Evolutionary conservation across 2,888 invertebrate genomes (phyloP), one percentile per base, ranked within the genome.

Genomic region (Cyrtodaria siliqua): DNA sequence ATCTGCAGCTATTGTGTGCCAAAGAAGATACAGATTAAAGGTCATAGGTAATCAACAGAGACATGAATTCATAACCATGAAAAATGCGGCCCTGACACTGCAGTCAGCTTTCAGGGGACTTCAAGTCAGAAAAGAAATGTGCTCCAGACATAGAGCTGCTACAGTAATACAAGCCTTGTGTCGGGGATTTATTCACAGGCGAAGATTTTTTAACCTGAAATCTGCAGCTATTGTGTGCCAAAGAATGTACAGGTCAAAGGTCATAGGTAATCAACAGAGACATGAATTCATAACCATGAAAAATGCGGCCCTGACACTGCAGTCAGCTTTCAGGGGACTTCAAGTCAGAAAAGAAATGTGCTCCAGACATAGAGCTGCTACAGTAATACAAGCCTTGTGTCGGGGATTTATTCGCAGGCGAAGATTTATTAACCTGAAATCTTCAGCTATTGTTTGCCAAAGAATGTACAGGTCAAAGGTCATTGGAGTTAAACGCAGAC

Each of bases 371-470:
- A 20, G 55, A 20, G 20, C n/a, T 9, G 44, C 44, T 16, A 20
- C 20, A 18, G n/a, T 20, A 6, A 20, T 44, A 3, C 44, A 44
- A 20, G 4, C 44, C 6, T 16, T 9, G 9, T 44, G 16, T 44
- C 16, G 44, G n/a, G 4, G 16, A 20, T 18, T 16, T 16, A 20
- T 44, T 9, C 8, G 6, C 3, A 44, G n/a, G n/a, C n/a, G 16
- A 44, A 44, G 44, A 20, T 44, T 44, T 20, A 6, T 16, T 18
- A 6, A 16, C 6, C n/a, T 18, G 20, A 44, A 20, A 44, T 18
- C 56, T 76, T 76, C 89, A n/a, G 87, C 83, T 12, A 42, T 83
- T 8, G 68, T 52, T 14, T 71, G 87, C 44, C 57, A 70, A 56
- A 49, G 61, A 42, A 27, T 53, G 53, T 38, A 44, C 29, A 16